Base-by-base conservation (phyloP, 2,113 vertebrate genomes). In the Hymenochirus boettgeri region DNA sequence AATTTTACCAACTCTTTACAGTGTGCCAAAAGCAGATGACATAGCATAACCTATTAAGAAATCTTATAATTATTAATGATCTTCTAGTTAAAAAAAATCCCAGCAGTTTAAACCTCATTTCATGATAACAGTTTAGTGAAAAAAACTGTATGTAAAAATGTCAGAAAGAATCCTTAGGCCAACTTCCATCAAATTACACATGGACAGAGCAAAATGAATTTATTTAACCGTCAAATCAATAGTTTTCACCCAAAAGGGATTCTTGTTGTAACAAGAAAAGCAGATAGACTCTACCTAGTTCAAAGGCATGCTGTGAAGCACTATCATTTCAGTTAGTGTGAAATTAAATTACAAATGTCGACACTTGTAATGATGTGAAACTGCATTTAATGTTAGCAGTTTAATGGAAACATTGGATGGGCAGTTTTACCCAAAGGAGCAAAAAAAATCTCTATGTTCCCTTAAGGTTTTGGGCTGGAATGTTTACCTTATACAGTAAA, bases 151-250 rank as follows among this genome's bases (percentile, higher is more conserved):
- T 69, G 71, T 74, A 79, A 70, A 61, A 76, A 71, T 77, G 79
- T 75, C 75, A 81, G 73, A 75, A 79, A 76, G 73, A 78, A 79
- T 83, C 78, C 83, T 77, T 81, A 80, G 83, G 77, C 81, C 72
- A 79, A 72, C 77, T 79, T 82, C 72, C 78, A 81, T 78, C 79
- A 80, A 78, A 79, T 81, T 81, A 52, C 75, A 79, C 77, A 72
- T 77, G 72, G 71, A 55, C 70, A 70, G 29, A 71, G 78, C 67
- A 66, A 79, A 76, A 71, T 80, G 73, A 77, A 62, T 71, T 70
- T 71, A 84, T 83, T 82, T 79, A 75, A 72, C 73, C 76, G 75
- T 76, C 71, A 70, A 75, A 82, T 78, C 78, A 74, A 72, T 78
- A 76, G 70, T 59, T 72, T 78, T 77, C 74, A 77, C 77, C 82